Conservation (phyloP, 2,797 vertebrate genomes). For the Lateolabrax maculatus region DNA sequence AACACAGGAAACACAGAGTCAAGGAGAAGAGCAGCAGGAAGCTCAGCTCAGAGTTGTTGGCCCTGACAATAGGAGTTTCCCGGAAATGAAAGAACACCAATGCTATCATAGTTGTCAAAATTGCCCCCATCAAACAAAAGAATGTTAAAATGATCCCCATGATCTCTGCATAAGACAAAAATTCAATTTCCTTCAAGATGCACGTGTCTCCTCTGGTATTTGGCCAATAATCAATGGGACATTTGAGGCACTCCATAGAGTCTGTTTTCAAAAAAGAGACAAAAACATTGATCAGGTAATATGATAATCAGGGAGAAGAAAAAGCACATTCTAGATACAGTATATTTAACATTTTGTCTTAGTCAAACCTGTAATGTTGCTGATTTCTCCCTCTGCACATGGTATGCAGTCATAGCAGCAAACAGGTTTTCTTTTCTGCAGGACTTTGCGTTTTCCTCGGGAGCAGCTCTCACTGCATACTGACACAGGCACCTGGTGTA, state of each 20-base stretch:
- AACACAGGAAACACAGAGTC: slow-evolving; percentile 80
- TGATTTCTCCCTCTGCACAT: slow-evolving; percentile 77
- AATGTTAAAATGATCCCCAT: slow-evolving; percentile 66
- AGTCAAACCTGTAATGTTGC: slow-evolving; percentile 66
- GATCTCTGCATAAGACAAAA: slow-evolving; percentile 64
- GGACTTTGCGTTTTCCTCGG: slow-evolving; percentile 72
- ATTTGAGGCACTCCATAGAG: slow-evolving; percentile 67
- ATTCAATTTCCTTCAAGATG: slow-evolving; percentile 69
- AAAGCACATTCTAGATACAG: background rate
- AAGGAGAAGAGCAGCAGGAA: slow-evolving; percentile 80
- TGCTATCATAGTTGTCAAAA: slow-evolving; percentile 61
- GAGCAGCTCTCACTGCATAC: slow-evolving; percentile 79
- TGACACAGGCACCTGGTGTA: slow-evolving; percentile 72
- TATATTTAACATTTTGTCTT: background rate
- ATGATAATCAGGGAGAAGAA: background rate
- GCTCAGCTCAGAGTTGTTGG: slow-evolving; percentile 77
- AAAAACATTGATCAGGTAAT: slow-evolving; percentile 1
- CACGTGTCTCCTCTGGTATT: slow-evolving; percentile 66
- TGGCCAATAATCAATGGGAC: slow-evolving; percentile 65
- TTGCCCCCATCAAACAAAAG: slow-evolving; percentile 55
- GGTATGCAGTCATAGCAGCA: slow-evolving; percentile 77
- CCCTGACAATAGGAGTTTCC: too few species aligned
- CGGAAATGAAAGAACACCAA: slow-evolving; percentile 61
- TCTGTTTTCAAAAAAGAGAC: slow-evolving; percentile 69
- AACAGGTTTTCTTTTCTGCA: slow-evolving; percentile 73